phyloP scores from a whole-genome alignment of 2,888 invertebrate genomes.

The Apodemia duryi region DNA sequence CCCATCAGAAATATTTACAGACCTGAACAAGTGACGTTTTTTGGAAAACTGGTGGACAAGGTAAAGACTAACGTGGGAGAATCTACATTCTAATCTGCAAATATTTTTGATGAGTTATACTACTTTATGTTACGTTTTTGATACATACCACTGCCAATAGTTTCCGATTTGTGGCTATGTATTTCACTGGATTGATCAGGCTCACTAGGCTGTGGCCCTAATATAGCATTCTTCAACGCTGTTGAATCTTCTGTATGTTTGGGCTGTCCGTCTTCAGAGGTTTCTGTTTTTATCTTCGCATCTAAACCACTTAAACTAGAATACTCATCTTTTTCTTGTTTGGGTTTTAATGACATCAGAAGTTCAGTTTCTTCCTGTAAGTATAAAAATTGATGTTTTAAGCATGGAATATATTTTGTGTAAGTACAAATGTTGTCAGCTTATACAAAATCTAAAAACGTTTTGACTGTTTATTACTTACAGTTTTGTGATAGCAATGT shows the following conservation, averaged over 20 bases:
- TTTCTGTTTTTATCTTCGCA: constrained; percentile 53
- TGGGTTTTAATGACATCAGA: constrained; percentile 83
- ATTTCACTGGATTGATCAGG: constrained; percentile 44
- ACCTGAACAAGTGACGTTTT: too few species aligned
- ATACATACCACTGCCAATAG: constrained; percentile 50
- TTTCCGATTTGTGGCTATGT: constrained; percentile 57
- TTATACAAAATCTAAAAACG: too few species aligned
- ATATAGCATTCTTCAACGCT: constrained; percentile 65
- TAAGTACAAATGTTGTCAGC: too few species aligned
- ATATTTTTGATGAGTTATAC: too few species aligned
- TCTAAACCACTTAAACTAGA: constrained; percentile 38
- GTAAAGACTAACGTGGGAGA: too few species aligned
- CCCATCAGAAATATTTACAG: too few species aligned
- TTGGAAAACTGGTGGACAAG: too few species aligned
- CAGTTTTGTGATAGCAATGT: too few species aligned
- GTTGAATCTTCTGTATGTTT: constrained; percentile 71
- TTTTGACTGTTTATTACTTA: too few species aligned
- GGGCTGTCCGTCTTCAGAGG: constrained; percentile 49
- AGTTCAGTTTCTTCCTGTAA: constrained; percentile 85
- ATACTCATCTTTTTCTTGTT: constrained; percentile 79
- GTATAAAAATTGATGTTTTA: neutral
- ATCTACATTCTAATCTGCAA: too few species aligned
- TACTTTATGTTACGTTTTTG: too few species aligned
- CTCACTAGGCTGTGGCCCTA: constrained; percentile 61
- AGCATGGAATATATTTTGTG: too few species aligned